phyloP scores from a whole-genome alignment of 2,797 vertebrate genomes.

The Rhabdomys pumilio region DNA sequence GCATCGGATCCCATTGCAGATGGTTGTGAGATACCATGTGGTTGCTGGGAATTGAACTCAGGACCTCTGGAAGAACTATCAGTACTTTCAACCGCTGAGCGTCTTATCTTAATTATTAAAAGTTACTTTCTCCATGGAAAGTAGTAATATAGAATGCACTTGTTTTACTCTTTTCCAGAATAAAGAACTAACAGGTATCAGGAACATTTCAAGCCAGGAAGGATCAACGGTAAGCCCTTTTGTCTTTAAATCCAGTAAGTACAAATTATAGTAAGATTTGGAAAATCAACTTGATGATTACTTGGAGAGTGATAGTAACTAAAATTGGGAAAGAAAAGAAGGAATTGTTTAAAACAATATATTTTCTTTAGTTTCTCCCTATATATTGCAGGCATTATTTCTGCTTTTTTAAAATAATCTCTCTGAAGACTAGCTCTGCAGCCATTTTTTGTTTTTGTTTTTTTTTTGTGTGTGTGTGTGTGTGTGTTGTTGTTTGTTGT shows the following conservation, averaged over 20 bases:
- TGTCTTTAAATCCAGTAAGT: constrained; percentile 62
- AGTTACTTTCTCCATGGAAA: constrained; percentile 30
- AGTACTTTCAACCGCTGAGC: not conserved
- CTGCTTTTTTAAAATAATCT: constrained; percentile 58
- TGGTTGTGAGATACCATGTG: not conserved
- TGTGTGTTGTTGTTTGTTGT: not conserved
- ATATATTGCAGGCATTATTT: constrained; percentile 22
- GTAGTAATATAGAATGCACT: constrained; percentile 54
- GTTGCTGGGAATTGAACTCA: not conserved
- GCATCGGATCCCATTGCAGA: not conserved
- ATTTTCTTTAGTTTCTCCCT: not conserved
- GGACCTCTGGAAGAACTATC: not conserved
- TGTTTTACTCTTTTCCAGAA: constrained; percentile 76
- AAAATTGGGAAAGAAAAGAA: not conserved
- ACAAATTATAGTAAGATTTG: constrained; percentile 35
- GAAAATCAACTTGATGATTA: constrained; percentile 9
- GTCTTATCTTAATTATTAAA: constrained; percentile 50
- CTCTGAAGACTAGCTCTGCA: constrained; percentile 25
- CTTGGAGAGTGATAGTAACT: not conserved
- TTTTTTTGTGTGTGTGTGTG: not conserved
- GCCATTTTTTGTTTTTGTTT: constrained; percentile 26
- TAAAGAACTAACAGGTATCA: constrained; percentile 77
- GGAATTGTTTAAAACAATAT: constrained; percentile 16
- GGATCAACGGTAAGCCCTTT: constrained; percentile 77
- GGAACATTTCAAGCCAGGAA: constrained; percentile 79